A percentile compares a stretch with the other conserved stretches of the same genome.
phyloP scores from a whole-genome alignment of 2,888 invertebrate species.

The Drosophila emarginata region DNA sequence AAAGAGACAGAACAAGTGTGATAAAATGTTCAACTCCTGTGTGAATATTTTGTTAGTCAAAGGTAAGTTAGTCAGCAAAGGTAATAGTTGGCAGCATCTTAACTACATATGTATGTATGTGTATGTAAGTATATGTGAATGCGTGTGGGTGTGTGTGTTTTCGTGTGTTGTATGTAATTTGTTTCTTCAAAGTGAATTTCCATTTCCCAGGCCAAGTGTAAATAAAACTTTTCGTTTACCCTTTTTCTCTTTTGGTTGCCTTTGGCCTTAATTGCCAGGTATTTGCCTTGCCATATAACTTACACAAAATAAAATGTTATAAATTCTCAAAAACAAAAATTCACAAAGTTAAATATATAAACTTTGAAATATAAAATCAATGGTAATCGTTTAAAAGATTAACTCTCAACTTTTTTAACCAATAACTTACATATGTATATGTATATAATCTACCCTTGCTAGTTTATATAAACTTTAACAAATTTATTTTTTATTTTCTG shows the following conservation, averaged over 20 bases:
- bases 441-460: too few species aligned
- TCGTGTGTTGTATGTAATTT: constrained; percentile 23
- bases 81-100: constrained; percentile 5
- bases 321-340: not conserved
- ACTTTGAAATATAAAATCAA: too few species aligned
- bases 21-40: not conserved
- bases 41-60: constrained; percentile 3
- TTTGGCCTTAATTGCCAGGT: constrained; percentile 28
- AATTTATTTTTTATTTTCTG: too few species aligned
- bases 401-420: too few species aligned
- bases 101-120: constrained; percentile 17
- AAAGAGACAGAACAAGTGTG: not conserved
- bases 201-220: constrained; percentile 1
- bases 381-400: too few species aligned
- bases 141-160: constrained; percentile 17
- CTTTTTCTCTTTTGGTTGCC: constrained; percentile 27
- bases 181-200: constrained; percentile 11
- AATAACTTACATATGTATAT: too few species aligned
- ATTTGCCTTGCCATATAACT: constrained; percentile 18
- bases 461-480: too few species aligned
- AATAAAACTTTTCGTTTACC: constrained; percentile 17
- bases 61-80: constrained; percentile 3
- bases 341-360: not conserved
- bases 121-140: constrained; percentile 15
- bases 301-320: constrained; percentile 1